Conservation (phyloP, 1,140 invertebrate genomes). For the Watersipora subatra region DNA sequence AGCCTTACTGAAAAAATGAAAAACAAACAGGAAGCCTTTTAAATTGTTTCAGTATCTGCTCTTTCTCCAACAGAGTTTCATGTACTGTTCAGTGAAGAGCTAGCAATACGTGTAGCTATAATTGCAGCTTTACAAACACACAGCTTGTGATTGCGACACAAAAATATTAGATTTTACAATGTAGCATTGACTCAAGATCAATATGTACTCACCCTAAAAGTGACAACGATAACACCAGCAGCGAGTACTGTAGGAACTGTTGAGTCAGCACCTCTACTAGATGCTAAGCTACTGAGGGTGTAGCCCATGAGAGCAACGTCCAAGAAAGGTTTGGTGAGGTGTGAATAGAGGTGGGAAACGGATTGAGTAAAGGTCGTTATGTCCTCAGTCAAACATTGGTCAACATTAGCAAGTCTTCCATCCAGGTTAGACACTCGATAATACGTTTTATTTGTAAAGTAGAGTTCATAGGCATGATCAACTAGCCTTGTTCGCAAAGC, state of each 20-base stretch:
- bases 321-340: constrained; percentile 87
- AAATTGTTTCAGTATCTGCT: too few species aligned
- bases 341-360: constrained; percentile 88
- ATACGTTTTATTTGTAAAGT: constrained; percentile 90
- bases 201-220: constrained; percentile 46
- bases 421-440: constrained; percentile 56
- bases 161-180: too few species aligned
- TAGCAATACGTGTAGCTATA: too few species aligned
- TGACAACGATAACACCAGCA: constrained; percentile 52
- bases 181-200: too few species aligned
- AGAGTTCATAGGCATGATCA: constrained; percentile 77
- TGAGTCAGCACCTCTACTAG: constrained; percentile 33
- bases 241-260: constrained; percentile 51
- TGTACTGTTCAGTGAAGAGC: too few species aligned
- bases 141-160: too few species aligned
- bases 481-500: constrained; percentile 80
- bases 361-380: constrained; percentile 80
- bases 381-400: constrained; percentile 94
- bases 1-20: too few species aligned
- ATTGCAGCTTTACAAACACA: too few species aligned
- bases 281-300: constrained; percentile 28
- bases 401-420: constrained; percentile 75
- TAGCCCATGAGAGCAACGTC: constrained; percentile 68
- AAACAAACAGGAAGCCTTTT: too few species aligned
- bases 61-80: too few species aligned